Conservation (phyloP, 92 coral and sea anemone genomes). For the Epizoanthus fatuus region DNA sequence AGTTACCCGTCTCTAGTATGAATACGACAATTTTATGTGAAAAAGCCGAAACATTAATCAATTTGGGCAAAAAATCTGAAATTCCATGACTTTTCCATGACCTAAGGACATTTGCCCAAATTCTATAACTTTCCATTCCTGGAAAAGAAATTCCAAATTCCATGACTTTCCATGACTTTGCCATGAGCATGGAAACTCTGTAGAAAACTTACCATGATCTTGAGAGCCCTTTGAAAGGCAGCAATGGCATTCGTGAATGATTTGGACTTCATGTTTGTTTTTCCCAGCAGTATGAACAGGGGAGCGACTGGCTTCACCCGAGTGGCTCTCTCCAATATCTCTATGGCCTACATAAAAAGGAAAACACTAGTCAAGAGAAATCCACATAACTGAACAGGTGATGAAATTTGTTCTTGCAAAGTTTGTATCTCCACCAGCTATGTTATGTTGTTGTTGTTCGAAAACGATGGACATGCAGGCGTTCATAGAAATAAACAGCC, state of each 20-base stretch:
- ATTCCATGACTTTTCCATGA: too few species aligned
- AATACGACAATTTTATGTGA: too few species aligned
- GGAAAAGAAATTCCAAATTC: not conserved
- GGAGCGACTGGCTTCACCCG: conserved; percentile 91
- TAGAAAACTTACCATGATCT: conserved; percentile 79
- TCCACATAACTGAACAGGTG: not conserved
- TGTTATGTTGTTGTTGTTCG: too few species aligned
- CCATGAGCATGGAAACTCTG: not conserved
- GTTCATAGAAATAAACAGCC: not conserved
- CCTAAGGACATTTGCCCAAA: too few species aligned
- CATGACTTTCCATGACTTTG: not conserved
- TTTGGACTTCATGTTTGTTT: conserved; percentile 97
- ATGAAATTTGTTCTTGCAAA: not conserved
- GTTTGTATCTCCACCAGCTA: too few species aligned
- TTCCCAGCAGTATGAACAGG: conserved; percentile 88
- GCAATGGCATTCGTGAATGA: conserved; percentile 83
- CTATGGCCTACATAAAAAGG: conserved; percentile 76
- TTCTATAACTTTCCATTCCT: not conserved
- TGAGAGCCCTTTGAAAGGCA: conserved; percentile 86
- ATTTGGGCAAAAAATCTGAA: too few species aligned
- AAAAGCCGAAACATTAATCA: too few species aligned
- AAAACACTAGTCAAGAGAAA: not conserved
- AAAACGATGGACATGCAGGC: not conserved
- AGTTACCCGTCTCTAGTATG: too few species aligned
- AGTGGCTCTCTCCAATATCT: conserved; percentile 93